Evolutionary conservation across 2,113 vertebrate genomes (phyloP).

Genomic region (Paralichthys olivaceus): DNA sequence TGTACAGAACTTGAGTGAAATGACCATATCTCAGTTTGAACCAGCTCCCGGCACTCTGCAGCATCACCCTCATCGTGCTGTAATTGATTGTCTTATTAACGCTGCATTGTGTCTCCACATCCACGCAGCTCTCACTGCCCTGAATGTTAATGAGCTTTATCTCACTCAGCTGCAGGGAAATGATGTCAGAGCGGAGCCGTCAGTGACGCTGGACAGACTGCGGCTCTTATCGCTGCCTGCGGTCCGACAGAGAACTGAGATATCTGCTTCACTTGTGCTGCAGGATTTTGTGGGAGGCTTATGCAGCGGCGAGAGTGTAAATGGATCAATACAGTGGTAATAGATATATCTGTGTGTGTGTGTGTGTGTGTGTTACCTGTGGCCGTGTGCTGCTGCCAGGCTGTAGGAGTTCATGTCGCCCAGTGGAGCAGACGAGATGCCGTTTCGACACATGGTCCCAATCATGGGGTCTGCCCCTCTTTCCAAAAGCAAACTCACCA

Average conservation of each 20-base stretch:
- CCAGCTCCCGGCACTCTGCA: too few relatives aligned
- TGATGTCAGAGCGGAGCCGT: not conserved
- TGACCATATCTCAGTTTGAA: too few relatives aligned
- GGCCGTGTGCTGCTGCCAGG: conserved; percentile 85
- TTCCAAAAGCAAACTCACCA: conserved; percentile 84
- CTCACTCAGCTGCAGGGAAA: not conserved
- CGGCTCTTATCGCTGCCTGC: not conserved
- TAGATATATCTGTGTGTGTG: conserved; percentile 40
- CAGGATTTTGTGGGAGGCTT: not conserved
- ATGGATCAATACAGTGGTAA: conserved; percentile 64
- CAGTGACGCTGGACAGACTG: too few relatives aligned
- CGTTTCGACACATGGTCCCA: conserved; percentile 82
- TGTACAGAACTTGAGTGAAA: too few relatives aligned
- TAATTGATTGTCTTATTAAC: too few relatives aligned
- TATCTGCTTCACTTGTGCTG: not conserved
- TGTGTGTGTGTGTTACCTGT: conserved; percentile 77
- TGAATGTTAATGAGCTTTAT: too few relatives aligned
- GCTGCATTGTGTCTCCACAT: too few relatives aligned
- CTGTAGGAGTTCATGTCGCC: conserved; percentile 86
- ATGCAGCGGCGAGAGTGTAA: conserved; percentile 31
- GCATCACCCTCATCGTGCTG: too few relatives aligned
- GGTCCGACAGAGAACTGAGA: too few relatives aligned
- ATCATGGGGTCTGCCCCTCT: conserved; percentile 85
- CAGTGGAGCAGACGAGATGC: conserved; percentile 79
- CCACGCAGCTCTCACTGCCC: too few relatives aligned